Evolutionary conservation across 2,113 vertebrate species (phyloP).

Genomic region (Ciconia maguari): DNA sequence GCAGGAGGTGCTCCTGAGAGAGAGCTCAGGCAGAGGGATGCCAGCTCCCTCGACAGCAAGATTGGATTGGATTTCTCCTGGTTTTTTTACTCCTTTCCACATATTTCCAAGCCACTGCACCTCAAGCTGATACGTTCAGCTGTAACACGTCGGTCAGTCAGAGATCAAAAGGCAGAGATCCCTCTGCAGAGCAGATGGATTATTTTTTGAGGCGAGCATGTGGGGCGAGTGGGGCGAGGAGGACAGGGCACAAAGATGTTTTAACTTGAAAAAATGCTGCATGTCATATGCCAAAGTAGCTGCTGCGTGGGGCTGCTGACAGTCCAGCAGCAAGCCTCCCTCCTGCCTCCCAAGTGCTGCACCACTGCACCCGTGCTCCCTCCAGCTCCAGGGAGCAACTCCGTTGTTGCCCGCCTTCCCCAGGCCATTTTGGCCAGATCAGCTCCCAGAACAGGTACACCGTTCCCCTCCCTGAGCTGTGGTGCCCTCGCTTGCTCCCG

Average conservation of each 20-base stretch:
- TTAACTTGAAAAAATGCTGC: not conserved
- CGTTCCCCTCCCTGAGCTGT: fast-evolving
- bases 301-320: not conserved
- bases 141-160: not conserved
- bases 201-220: not conserved
- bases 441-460: fast-evolving
- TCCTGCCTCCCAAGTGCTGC: not conserved
- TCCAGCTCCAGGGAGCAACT: not conserved
- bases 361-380: too few relatives aligned
- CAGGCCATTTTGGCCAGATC: not conserved
- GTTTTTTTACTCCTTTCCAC: not conserved
- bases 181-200: fast-evolving
- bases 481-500: fast-evolving
- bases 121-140: not conserved
- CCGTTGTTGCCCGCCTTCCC: fast-evolving
- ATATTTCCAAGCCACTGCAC: not conserved
- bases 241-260: not conserved
- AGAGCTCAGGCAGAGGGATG: not conserved
- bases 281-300: fast-evolving
- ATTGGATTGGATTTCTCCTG: not conserved
- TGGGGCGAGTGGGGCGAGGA: not conserved
- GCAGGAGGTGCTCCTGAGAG: not conserved
- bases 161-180: not conserved
- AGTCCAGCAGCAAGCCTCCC: not conserved
- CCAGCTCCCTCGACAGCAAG: not conserved